These are phyloP conservation scores for Microtus obscurus DNA, from an alignment of 2,797 vertebrate species.

Conservation along the genomic window DNA sequence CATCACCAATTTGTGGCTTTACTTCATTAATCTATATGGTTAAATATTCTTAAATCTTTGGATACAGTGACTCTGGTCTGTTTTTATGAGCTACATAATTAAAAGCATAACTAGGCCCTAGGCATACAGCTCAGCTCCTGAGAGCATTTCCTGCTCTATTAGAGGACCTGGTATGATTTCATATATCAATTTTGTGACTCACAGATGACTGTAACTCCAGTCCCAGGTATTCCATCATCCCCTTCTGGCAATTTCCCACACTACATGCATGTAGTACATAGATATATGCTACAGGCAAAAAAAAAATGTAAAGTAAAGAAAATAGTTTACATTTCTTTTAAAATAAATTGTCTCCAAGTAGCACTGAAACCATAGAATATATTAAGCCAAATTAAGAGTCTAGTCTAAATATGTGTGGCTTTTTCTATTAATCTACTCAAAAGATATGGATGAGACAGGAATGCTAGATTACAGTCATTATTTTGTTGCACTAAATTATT, in stretches of 20 bases:
- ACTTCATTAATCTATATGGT: background rate
- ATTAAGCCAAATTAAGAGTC: background rate
- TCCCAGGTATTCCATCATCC: background rate
- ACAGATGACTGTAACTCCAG: background rate
- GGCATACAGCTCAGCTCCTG: background rate
- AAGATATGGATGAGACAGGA: background rate
- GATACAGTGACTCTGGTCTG: background rate
- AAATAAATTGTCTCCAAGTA: background rate
- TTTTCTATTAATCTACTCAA: background rate
- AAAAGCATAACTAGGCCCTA: background rate
- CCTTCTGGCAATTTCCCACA: too few species aligned
- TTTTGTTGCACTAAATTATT: background rate
- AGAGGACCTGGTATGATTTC: background rate
- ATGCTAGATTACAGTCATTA: background rate
- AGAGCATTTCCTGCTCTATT: background rate
- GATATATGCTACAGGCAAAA: background rate
- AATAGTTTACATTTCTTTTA: background rate
- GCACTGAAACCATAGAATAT: background rate
- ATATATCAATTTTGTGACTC: too few species aligned
- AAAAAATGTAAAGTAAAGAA: background rate
- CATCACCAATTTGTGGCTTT: background rate
- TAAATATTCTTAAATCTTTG: slow-evolving; percentile 23
- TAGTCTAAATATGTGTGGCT: background rate
- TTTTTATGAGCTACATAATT: background rate
- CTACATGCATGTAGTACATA: background rate